phyloP scores from a whole-genome alignment of 2,797 vertebrate species.

The Euthynnus affinis region DNA sequence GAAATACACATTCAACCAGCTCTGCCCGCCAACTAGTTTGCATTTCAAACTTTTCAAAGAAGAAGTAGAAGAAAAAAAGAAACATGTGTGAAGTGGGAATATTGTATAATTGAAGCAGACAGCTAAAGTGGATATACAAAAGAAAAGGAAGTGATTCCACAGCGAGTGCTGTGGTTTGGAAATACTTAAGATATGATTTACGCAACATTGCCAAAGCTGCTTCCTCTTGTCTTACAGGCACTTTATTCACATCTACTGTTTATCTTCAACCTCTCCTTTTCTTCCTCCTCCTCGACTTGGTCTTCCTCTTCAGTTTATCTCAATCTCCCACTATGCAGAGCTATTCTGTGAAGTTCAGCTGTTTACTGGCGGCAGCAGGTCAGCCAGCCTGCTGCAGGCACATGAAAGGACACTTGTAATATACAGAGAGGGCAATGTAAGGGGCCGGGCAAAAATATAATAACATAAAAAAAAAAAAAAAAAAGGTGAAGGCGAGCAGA shows the following conservation, averaged over 20 bases:
- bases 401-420: conserved; percentile 76
- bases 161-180: conserved; percentile 15
- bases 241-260: conserved; percentile 49
- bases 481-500: conserved; percentile 67
- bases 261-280: conserved; percentile 16
- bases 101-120: conserved; percentile 55
- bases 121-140: conserved; percentile 41
- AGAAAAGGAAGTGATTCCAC: conserved; percentile 31
- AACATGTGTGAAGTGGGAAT: conserved; percentile 40
- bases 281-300: conserved; percentile 11
- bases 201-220: conserved; percentile 21
- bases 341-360: conserved; percentile 39
- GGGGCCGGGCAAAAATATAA: conserved; percentile 69
- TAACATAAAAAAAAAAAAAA: conserved; percentile 54
- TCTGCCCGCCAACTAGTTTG: conserved; percentile 52
- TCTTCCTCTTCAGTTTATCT: conserved; percentile 38
- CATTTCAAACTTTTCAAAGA: conserved; percentile 51
- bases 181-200: conserved; percentile 33
- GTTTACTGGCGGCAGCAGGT: conserved; percentile 47
- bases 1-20: conserved; percentile 51
- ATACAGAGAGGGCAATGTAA: conserved; percentile 67
- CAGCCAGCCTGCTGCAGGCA: conserved; percentile 41
- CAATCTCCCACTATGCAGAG: conserved; percentile 14
- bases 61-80: conserved; percentile 12
- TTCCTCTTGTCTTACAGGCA: conserved; percentile 35